phyloP scores from a whole-genome alignment of 2,113 vertebrate species.

The Lasiurus cinereus region DNA sequence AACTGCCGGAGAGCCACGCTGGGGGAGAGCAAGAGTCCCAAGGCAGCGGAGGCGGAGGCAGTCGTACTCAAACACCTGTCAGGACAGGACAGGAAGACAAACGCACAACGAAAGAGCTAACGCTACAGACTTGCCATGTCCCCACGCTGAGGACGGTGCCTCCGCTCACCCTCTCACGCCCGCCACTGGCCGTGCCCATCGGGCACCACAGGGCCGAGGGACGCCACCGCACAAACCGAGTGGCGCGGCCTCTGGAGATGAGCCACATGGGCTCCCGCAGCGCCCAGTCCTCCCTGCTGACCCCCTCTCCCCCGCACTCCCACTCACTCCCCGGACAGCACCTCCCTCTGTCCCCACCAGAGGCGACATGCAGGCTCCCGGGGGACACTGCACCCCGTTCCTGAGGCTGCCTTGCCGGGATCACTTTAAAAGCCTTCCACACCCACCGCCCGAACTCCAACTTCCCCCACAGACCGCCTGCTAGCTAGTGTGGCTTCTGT shows the following conservation, averaged over 20 bases:
- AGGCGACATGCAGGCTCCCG: fast-evolving
- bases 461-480: neutral
- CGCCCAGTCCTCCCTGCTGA: neutral
- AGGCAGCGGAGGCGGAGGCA: neutral
- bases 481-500: neutral
- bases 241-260: fast-evolving
- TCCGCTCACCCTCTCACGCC: too few species aligned
- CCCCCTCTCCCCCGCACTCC: neutral
- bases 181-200: fast-evolving
- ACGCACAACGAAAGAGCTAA: neutral
- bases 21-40: neutral
- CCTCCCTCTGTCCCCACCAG: neutral
- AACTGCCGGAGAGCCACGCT: neutral
- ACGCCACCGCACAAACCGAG: neutral
- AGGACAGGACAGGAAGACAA: neutral
- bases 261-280: neutral
- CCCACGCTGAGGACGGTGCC: neutral
- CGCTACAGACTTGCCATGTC: fast-evolving
- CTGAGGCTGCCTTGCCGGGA: fast-evolving
- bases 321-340: too few species aligned
- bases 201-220: fast-evolving
- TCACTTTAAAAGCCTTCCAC: neutral
- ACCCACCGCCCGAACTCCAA: neutral
- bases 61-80: neutral
- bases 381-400: too few species aligned